A percentile compares a stretch with the other conserved stretches of the same genome.
Evolutionary conservation across 2,888 invertebrate species (phyloP).

Genomic region (Oxyteleia sp.): DNA sequence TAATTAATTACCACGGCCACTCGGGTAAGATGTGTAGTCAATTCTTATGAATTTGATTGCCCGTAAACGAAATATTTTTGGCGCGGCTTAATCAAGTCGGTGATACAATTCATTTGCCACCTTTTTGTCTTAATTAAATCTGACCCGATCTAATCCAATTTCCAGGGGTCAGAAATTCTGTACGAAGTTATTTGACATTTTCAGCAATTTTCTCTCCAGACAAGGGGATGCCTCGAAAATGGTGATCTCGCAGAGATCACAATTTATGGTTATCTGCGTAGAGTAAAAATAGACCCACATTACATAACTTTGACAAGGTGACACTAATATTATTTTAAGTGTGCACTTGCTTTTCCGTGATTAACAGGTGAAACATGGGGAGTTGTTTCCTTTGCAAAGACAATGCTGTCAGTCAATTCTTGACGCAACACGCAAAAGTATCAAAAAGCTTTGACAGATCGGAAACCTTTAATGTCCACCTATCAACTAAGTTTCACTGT

Average conservation of each 20-base stretch:
- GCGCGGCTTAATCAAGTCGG: constrained; percentile 13
- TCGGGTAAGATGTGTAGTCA: neutral
- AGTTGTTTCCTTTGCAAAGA: constrained; percentile 4
- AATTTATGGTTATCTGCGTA: no score
- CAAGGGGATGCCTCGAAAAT: constrained; percentile 1
- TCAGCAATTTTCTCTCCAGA: constrained; percentile 6
- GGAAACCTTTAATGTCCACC: constrained; percentile 73
- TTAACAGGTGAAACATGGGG: neutral
- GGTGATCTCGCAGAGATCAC: no score
- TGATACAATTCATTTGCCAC: neutral
- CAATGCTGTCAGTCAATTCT: constrained; percentile 31
- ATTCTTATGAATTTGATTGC: neutral
- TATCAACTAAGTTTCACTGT: constrained; percentile 72
- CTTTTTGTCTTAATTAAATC: constrained; percentile 39
- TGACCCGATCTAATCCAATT: neutral
- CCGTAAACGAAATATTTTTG: neutral
- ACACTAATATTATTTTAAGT: no score
- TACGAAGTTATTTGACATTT: constrained; percentile 21
- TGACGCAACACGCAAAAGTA: constrained; percentile 58
- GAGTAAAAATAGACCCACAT: no score
- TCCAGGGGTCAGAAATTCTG: neutral
- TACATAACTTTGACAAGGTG: no score
- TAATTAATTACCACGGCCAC: neutral
- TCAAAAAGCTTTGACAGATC: constrained; percentile 76
- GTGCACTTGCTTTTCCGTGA: neutral